phyloP scores from a whole-genome alignment of 92 coral and sea anemone genomes.

The Nematostella vectensis region DNA sequence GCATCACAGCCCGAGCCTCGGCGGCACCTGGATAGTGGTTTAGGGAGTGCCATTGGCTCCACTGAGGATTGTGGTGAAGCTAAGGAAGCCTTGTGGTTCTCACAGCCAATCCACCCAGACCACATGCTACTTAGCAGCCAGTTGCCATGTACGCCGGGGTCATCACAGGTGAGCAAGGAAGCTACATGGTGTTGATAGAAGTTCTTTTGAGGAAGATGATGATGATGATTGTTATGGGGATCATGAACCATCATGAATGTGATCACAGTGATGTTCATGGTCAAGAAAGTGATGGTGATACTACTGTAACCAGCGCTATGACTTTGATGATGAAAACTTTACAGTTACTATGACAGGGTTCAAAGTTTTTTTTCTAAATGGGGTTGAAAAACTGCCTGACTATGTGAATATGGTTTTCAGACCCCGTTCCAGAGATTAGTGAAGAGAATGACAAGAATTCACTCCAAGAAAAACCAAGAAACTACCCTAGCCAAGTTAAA shows the following conservation, averaged over 20 bases:
- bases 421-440: slow-evolving; percentile 93
- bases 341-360: too few relatives aligned
- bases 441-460: slow-evolving; percentile 89
- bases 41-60: slow-evolving; percentile 29
- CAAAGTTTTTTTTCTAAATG: too few relatives aligned
- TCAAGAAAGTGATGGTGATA: too few relatives aligned
- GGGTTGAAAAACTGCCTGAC: too few relatives aligned
- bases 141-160: slow-evolving; percentile 74
- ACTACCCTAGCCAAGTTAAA: slow-evolving; percentile 58
- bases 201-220: too few relatives aligned
- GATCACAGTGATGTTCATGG: too few relatives aligned
- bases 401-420: too few relatives aligned
- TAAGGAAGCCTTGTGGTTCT: slow-evolving; percentile 66
- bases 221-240: too few relatives aligned
- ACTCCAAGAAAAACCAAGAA: slow-evolving; percentile 71
- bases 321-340: too few relatives aligned
- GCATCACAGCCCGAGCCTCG: slow-evolving; percentile 95
- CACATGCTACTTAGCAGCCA: slow-evolving; percentile 93
- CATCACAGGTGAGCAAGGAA: slow-evolving; percentile 51
- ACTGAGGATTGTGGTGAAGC: slow-evolving; percentile 36
- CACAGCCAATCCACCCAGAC: slow-evolving; percentile 92
- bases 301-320: too few relatives aligned
- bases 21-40: slow-evolving; percentile 68
- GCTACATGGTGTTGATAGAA: neutral
- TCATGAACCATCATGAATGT: too few relatives aligned